Evolutionary conservation across 2,888 invertebrate genomes (phyloP).

Genomic region (Pyrocoelia pectoralis): DNA sequence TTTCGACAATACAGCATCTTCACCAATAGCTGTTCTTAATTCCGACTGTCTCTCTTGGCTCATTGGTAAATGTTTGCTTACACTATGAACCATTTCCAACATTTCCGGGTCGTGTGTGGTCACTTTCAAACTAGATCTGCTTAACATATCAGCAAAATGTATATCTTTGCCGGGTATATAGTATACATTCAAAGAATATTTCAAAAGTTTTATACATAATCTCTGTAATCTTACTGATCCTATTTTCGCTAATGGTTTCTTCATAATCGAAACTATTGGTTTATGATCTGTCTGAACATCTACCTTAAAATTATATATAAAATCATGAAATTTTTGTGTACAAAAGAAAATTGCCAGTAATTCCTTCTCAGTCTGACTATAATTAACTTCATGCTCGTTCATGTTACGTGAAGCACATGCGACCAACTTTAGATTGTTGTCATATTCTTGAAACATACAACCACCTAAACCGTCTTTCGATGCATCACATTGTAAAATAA

Average conservation of each 20-base stretch:
- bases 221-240: neutral
- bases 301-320: neutral
- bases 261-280: no score
- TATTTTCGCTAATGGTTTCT: neutral
- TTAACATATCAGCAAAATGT: no score
- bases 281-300: no score
- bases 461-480: no score
- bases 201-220: no score
- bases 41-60: neutral
- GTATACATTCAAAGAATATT: no score
- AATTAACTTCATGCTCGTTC: neutral
- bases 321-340: neutral
- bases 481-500: no score
- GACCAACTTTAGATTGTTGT: neutral
- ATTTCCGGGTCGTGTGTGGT: neutral
- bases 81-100: neutral
- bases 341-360: neutral
- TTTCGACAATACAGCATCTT: no score
- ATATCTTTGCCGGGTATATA: no score
- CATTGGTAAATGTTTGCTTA: neutral
- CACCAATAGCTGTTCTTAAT: neutral
- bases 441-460: neutral
- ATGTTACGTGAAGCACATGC: neutral
- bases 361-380: neutral
- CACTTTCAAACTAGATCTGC: neutral